phyloP scores from a whole-genome alignment of 2,113 vertebrate species.

The Delphinus delphis region DNA sequence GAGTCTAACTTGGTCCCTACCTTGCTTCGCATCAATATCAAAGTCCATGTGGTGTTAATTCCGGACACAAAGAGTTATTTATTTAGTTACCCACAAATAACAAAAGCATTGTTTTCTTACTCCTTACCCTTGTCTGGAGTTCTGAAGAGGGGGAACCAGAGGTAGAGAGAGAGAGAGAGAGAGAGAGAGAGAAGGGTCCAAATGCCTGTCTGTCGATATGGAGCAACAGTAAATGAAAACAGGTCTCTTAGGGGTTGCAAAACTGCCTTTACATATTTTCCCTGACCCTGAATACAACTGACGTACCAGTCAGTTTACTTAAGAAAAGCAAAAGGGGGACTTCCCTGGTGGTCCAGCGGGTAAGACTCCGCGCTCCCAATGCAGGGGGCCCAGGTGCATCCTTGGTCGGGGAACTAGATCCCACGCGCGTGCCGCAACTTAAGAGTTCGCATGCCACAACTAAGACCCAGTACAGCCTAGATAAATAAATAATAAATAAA shows the following conservation, averaged over 20 bases:
- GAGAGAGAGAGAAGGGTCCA: neutral
- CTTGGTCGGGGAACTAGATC: too few species aligned
- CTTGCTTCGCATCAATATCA: neutral
- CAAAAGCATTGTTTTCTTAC: neutral
- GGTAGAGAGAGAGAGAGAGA: neutral
- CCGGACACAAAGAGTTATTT: neutral
- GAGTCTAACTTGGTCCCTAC: neutral
- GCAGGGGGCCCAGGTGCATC: too few species aligned
- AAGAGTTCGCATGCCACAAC: too few species aligned
- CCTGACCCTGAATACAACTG: neutral
- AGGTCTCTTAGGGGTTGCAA: neutral
- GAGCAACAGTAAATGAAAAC: neutral
- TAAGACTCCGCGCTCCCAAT: too few species aligned
- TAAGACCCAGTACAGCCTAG: too few species aligned
- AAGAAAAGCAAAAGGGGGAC: conserved; percentile 50
- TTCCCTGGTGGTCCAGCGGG: too few species aligned
- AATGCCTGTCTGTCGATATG: neutral
- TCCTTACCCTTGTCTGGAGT: neutral
- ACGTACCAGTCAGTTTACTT: conserved; percentile 49
- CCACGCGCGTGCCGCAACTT: too few species aligned
- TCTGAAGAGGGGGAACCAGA: neutral
- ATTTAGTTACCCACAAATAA: neutral
- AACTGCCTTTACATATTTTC: neutral
- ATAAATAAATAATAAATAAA: too few species aligned
- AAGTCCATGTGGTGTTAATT: neutral